Evolutionary conservation across 2,888 invertebrate species (phyloP).

Genomic region (Arge pagana): DNA sequence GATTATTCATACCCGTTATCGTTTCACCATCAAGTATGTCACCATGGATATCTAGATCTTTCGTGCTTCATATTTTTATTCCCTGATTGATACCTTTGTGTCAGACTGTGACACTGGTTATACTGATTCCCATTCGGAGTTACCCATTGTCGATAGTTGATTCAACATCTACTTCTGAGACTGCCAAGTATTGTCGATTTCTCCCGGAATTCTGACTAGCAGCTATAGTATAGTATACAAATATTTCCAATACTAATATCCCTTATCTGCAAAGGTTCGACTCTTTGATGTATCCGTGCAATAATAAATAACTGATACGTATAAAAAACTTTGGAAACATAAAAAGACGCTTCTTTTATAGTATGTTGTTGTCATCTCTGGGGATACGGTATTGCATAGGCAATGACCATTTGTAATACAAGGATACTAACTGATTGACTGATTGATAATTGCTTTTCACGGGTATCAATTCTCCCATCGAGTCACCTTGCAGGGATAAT

Average conservation of each 20-base stretch:
- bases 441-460: too few species aligned
- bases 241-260: slow-evolving; percentile 2
- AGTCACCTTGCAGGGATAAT: background rate
- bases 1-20: background rate
- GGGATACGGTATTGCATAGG: too few species aligned
- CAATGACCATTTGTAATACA: too few species aligned
- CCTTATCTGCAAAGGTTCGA: background rate
- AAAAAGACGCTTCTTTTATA: too few species aligned
- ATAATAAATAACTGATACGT: background rate
- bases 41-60: slow-evolving; percentile 6
- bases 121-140: slow-evolving; percentile 10
- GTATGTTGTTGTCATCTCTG: too few species aligned
- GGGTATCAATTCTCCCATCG: background rate
- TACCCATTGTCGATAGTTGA: slow-evolving; percentile 2
- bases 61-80: background rate
- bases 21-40: slow-evolving; percentile 4
- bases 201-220: slow-evolving; percentile 1
- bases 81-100: too few species aligned
- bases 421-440: too few species aligned
- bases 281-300: background rate
- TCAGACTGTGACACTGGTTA: slow-evolving; percentile 5
- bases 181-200: background rate
- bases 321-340: too few species aligned
- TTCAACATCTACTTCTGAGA: slow-evolving; percentile 11
- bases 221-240: slow-evolving; percentile 1